A percentile compares a stretch with the other conserved stretches of the same genome.
These are phyloP conservation scores for Acromyrmex heyeri DNA, from an alignment of 1,140 invertebrate genomes.

Conservation along the genomic window DNA sequence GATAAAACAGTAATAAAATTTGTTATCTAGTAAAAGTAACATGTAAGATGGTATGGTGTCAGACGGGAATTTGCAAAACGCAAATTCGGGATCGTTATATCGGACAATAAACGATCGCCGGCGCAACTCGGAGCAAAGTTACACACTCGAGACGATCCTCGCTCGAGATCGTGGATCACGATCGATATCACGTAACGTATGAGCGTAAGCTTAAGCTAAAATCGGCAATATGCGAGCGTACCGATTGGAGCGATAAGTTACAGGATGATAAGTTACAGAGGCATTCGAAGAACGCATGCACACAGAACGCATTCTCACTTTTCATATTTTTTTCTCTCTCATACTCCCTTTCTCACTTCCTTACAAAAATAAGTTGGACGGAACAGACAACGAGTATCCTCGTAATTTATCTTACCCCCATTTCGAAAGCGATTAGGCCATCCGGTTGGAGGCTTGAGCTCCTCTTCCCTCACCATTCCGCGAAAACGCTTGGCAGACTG, in stretches of 20 bases:
- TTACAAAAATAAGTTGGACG: constrained; percentile 85
- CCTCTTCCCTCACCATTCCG: constrained; percentile 15
- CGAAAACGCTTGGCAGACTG: constrained; percentile 7
- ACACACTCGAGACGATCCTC: not conserved
- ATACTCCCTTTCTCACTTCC: constrained; percentile 59
- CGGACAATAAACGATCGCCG: not conserved
- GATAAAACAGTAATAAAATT: constrained; percentile 55
- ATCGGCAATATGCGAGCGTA: not conserved
- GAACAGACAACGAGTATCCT: constrained; percentile 75
- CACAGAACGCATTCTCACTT: constrained; percentile 53
- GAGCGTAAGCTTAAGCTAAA: constrained; percentile 55
- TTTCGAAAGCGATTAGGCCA: constrained; percentile 46
- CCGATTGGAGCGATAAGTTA: constrained; percentile 30
- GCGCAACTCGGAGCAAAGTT: constrained; percentile 24
- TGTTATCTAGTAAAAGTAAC: constrained; percentile 43
- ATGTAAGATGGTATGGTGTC: constrained; percentile 17
- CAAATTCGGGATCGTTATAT: constrained; percentile 10
- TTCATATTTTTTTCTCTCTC: constrained; percentile 15
- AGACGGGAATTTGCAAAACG: not conserved
- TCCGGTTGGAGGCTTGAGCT: constrained; percentile 31
- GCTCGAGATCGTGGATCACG: not conserved
- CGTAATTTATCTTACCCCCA: constrained; percentile 40
- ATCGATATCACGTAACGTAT: constrained; percentile 27
- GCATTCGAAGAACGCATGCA: constrained; percentile 49
- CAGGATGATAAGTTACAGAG: constrained; percentile 46